Evolutionary conservation across 1,140 invertebrate species (phyloP), one percentile per base, ranked within the genome.

Genomic region (Thaumetopoea pityocampa): DNA sequence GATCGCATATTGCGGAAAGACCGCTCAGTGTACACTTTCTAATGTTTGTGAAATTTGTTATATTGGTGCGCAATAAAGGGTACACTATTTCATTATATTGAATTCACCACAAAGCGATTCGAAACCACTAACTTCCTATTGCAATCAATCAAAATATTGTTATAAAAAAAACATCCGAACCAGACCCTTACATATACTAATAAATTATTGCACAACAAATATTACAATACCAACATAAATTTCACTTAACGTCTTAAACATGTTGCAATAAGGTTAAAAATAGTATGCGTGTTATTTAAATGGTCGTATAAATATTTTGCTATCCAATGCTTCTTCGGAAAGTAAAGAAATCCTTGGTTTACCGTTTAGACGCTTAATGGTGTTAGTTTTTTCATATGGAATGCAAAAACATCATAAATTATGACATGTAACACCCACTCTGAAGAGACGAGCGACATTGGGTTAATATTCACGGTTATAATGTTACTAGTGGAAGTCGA

Each of bases 311-410:
- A 8, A 14, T 22, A 38, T n/a, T 19, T 44, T 60, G 46, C 60
- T 53, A 15, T 23, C 28, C 27, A 27, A 22, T 50, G 53, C 44
- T 66, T 66, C 54, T 63, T 67, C 60, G 51, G 59, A 65, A 67
- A 47, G 68, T 70, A 74, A 72, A 64, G 49, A 66, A 68, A 69
- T 71, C 67, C 65, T 60, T 52, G 53, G 67, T 74, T 70, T 68
- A 78, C 70, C 70, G 64, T 78, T 78, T 78, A 68, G 60, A 57
- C 55, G 65, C 59, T 73, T 76, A 78, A 76, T 74, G 68, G 58
- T 49, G 48, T 48, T 57, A 65, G 67, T 52, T 57, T 70, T 74
- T 35, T 70, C 63, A 46, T 62, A 50, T 41, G 38, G 43, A 55
- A 57, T 51, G 40, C 52, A 57, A 59, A 70, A 65, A 58, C 64